Percentiles rank a stretch among this genome's conserved stretches.
Conservation (phyloP, 2,888 invertebrate species). For the Sinelater perroti region DNA sequence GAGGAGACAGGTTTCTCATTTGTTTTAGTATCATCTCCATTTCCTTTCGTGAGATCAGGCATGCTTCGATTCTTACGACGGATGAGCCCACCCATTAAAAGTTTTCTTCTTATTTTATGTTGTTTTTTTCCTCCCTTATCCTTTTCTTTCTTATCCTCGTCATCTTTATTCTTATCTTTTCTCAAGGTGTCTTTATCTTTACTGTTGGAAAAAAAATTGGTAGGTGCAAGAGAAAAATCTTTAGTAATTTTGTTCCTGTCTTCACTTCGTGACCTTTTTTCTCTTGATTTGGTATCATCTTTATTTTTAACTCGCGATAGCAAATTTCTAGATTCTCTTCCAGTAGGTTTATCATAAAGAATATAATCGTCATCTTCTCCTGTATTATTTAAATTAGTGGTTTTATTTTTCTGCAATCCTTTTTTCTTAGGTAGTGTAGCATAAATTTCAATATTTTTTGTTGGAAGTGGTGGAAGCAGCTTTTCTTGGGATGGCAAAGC, state of each 20-base stretch:
- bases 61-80: constrained; percentile 88
- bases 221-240: constrained; percentile 74
- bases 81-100: constrained; percentile 89
- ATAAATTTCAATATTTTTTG: constrained; percentile 86
- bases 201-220: constrained; percentile 50
- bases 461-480: constrained; percentile 51
- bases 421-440: constrained; percentile 91
- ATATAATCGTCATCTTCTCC: constrained; percentile 78
- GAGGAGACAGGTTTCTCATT: constrained; percentile 63
- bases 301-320: constrained; percentile 74
- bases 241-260: constrained; percentile 81
- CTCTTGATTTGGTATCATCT: constrained; percentile 73
- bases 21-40: constrained; percentile 58
- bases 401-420: constrained; percentile 70
- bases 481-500: constrained; percentile 53
- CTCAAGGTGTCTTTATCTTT: constrained; percentile 62
- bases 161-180: constrained; percentile 67
- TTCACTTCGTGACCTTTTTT: constrained; percentile 84
- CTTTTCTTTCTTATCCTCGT: constrained; percentile 68
- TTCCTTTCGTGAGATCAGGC: constrained; percentile 89
- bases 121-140: constrained; percentile 84
- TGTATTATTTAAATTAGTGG: constrained; percentile 70
- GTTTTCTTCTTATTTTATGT: constrained; percentile 86
- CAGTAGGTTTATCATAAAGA: constrained; percentile 72
- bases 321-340: constrained; percentile 74